Percentiles rank a stretch among this genome's conserved stretches.
Evolutionary conservation across 2,797 vertebrate species (phyloP).

Genomic region (Ctenochaetus hawaiiensis): DNA sequence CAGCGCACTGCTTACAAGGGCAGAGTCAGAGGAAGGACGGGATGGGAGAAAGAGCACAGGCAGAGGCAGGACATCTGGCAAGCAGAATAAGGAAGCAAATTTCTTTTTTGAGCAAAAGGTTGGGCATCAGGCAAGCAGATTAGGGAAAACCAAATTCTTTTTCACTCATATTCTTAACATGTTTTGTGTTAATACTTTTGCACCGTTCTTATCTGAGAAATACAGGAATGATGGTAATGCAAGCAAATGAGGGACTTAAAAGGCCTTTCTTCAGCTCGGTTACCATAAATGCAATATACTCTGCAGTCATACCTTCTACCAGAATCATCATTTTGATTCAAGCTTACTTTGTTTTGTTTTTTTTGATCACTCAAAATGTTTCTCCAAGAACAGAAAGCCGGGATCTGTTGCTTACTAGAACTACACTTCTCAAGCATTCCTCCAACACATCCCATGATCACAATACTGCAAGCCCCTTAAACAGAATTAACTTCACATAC

Average conservation of each 20-base stretch:
- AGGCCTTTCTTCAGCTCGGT: background rate
- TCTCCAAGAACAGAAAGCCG: conserved; percentile 8
- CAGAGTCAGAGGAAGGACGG: conserved; percentile 47
- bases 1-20: conserved; percentile 57
- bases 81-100: conserved; percentile 33
- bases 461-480: conserved; percentile 31
- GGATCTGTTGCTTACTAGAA: conserved; percentile 31
- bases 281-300: background rate
- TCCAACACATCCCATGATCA: conserved; percentile 31
- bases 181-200: background rate
- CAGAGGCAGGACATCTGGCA: conserved; percentile 28
- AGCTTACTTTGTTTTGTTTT: background rate
- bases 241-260: conserved; percentile 9
- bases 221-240: conserved; percentile 4
- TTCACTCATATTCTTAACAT: conserved; percentile 14
- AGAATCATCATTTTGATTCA: background rate
- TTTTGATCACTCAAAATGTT: conserved; percentile 8
- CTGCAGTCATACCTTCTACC: background rate
- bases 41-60: background rate
- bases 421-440: conserved; percentile 30
- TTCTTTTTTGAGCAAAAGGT: conserved; percentile 28
- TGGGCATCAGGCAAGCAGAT: conserved; percentile 11
- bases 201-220: conserved; percentile 3
- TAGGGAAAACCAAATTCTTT: conserved; percentile 2
- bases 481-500: conserved; percentile 53